Base-by-base conservation (phyloP, 92 coral and sea anemone genomes). In the Virgularia gustaviana region DNA sequence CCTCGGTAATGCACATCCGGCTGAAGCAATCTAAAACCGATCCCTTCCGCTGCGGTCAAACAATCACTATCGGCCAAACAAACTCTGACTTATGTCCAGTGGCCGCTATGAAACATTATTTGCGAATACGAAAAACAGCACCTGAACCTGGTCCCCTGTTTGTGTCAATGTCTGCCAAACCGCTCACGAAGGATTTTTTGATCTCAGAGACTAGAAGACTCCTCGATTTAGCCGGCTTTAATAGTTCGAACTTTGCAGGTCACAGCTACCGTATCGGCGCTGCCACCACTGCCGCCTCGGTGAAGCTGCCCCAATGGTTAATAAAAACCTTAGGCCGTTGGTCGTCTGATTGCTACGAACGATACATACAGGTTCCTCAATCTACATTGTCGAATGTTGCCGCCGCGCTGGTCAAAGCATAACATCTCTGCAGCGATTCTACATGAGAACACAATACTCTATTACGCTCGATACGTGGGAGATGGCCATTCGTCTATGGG, bases 231-330 rank as follows among this genome's bases (percentile, higher is more conserved):
- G 55, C 49, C 49, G 81, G 85, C 2, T 51, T 61, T 4, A 28
- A 71, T 1, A 47, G 66, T 16, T 53, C 85, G 4, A 27, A 67
- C 3, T 77, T 71, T 27, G 79, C 84, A 7, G 84, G 87, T 24
- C 83, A 81, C 27, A 85, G 83, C 76, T 85, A 76, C 39, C 63
- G 86, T 19, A 85, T 55, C 37, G 90, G 90, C 0, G 86, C 90
- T 44, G 86, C 86, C 1, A 71, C 63, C 52, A 81, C 89, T 1
- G 83, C 81, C 36, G 83, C 86, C 22, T 70, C 78, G 1, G 80
- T 49, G 43, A 64, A 80, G n/a, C 71, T 84, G 39, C 71, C 78
- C 18, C 76, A 76, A 13, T 71, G 77, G 51, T 36, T 83, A 2
- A 62, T 68, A 8, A 57, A 78, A 49, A 77, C 54, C 12, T 18